A percentile compares a stretch with the other conserved stretches of the same genome.
These are phyloP conservation scores for Eurosta solidaginis DNA, from an alignment of 1,140 invertebrate species.

Conservation along the genomic window DNA sequence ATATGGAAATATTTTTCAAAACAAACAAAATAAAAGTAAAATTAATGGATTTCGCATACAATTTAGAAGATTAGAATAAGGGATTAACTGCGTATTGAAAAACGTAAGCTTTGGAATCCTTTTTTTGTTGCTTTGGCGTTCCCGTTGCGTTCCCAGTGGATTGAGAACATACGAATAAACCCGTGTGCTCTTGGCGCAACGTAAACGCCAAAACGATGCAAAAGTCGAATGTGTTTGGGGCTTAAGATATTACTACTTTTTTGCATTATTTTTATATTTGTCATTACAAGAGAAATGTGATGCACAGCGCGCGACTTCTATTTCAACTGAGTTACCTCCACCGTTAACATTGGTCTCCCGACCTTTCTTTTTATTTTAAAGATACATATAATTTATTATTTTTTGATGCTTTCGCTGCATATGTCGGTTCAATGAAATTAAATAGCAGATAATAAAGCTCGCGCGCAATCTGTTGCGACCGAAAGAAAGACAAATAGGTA, in stretches of 20 bases:
- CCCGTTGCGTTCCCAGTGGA: too few species aligned
- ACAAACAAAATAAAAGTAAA: too few species aligned
- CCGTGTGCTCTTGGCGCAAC: too few species aligned
- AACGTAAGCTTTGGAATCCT: too few species aligned
- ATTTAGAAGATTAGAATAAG: too few species aligned
- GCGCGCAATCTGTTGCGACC: neutral
- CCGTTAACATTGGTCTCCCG: neutral
- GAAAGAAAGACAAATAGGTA: constrained; percentile 4
- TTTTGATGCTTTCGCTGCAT: neutral
- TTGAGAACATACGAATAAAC: too few species aligned
- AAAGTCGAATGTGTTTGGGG: too few species aligned
- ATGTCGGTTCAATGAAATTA: constrained; percentile 15
- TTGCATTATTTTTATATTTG: neutral
- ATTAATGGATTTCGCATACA: too few species aligned
- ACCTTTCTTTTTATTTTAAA: neutral
- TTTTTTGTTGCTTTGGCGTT: too few species aligned
- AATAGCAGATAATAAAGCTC: constrained; percentile 23
- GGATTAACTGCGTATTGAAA: too few species aligned
- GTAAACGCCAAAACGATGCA: too few species aligned
- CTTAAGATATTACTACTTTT: neutral
- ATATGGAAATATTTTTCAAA: too few species aligned
- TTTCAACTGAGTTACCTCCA: neutral
- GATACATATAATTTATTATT: neutral
- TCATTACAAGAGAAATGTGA: neutral
- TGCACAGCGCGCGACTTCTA: neutral